Evolutionary conservation across 2,888 invertebrate genomes (phyloP).

Genomic region (Ornithoptera priamus): DNA sequence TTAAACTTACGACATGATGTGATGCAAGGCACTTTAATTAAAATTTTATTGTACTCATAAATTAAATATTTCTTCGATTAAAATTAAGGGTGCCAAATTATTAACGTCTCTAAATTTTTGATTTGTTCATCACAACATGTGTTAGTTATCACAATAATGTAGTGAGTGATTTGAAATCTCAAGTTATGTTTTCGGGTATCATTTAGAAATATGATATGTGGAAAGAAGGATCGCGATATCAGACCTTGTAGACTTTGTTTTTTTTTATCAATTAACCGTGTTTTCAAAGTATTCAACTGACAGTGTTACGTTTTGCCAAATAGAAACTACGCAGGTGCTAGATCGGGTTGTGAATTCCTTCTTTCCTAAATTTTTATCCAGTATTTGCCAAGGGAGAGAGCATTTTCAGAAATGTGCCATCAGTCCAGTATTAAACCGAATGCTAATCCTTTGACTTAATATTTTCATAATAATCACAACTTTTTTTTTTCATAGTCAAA

Average conservation of each 20-base stretch:
- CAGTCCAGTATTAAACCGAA: conserved; percentile 74
- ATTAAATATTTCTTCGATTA: conserved; percentile 31
- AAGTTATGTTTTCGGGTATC: conserved; percentile 55
- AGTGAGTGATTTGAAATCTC: conserved; percentile 41
- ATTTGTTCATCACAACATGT: conserved; percentile 57
- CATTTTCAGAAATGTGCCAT: conserved; percentile 76
- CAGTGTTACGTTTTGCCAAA: conserved; percentile 56
- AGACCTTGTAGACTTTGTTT: conserved; percentile 23
- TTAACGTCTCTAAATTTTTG: conserved; percentile 43
- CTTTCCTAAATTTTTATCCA: conserved; percentile 70
- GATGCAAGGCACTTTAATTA: conserved; percentile 41
- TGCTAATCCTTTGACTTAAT: conserved; percentile 71
- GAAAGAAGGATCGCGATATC: conserved; percentile 69
- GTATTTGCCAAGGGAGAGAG: conserved; percentile 75
- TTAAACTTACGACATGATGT: conserved; percentile 76
- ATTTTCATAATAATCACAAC: conserved; percentile 74
- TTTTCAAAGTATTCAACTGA: conserved; percentile 29
- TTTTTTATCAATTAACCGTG: conserved; percentile 2
- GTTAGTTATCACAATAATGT: conserved; percentile 61
- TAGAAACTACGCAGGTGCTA: conserved; percentile 67
- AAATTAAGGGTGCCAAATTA: conserved; percentile 52
- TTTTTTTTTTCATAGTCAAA: conserved; percentile 73
- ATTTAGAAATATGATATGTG: conserved; percentile 54
- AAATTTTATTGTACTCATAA: neutral
- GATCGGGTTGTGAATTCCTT: conserved; percentile 76